These are phyloP conservation scores for Propithecus perrieri DNA, from an alignment of 2,797 vertebrate species.

Conservation along the genomic window DNA sequence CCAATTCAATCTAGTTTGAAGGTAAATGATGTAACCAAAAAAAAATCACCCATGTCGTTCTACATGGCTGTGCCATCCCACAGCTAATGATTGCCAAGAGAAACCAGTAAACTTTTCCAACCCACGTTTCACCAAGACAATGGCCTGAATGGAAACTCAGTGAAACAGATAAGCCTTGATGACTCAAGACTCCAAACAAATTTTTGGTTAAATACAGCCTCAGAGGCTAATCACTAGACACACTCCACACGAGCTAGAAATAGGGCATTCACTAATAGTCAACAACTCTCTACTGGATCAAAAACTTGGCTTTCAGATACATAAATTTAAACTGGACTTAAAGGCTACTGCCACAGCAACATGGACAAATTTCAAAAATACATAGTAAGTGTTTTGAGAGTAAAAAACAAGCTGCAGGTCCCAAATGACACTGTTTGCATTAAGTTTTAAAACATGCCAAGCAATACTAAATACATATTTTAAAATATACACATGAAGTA, in stretches of 20 bases:
- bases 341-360: not conserved
- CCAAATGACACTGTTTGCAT: not conserved
- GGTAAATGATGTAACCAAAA: not conserved
- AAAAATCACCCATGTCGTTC: constrained; percentile 31
- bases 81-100: constrained; percentile 43
- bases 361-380: constrained; percentile 16
- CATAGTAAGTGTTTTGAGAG: not conserved
- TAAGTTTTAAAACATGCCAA: not conserved
- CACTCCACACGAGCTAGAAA: constrained; percentile 40
- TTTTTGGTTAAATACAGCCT: constrained; percentile 56
- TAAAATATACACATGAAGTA: not conserved
- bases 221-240: constrained; percentile 55
- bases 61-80: constrained; percentile 4
- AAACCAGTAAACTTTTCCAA: constrained; percentile 63
- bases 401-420: not conserved
- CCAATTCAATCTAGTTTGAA: constrained; percentile 45
- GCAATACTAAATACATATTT: not conserved
- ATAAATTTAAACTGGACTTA: constrained; percentile 29
- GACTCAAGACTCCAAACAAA: constrained; percentile 66
- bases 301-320: not conserved
- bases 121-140: constrained; percentile 64
- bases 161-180: constrained; percentile 64
- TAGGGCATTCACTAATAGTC: constrained; percentile 16
- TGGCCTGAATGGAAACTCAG: constrained; percentile 61
- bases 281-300: not conserved